Evolutionary conservation across 2,797 vertebrate species (phyloP), one percentile per base, ranked within the genome.

Genomic region (Enoplosus armatus): DNA sequence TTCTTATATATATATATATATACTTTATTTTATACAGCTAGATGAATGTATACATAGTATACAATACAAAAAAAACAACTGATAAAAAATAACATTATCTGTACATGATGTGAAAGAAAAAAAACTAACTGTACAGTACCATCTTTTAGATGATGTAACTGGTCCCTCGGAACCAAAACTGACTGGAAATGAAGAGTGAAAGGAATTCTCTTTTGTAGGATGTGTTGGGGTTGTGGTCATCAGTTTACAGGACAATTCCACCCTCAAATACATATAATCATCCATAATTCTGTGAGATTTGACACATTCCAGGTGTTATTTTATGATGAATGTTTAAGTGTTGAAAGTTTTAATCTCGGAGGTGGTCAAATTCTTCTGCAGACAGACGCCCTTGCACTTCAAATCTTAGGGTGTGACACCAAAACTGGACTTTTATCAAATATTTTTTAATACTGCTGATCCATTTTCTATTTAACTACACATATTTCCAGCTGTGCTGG

Each of bases 31-130:
- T 68, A 84, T 89, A 91, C 84, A 91, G 72, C 85, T 90, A 84
- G 77, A 90, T 92, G 61, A 85, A 86, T 94, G 96, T 97, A 98
- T 98, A 98, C 97, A 98, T 95, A 96, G 97, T 98, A 98, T 98
- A 98, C 97, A 97, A 90, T 90, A 87, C 84, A 92, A 80, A 81
- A 80, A 81, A 77, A 14, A 86, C 92, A 95, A 91, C 88, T 94
- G 85, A 90, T 75, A 87, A 88, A 72, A 75, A 93, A 92, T 85
- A 91, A 84, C 64, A 94, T 90, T 91, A 90, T 92, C 93, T 91
- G 90, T 90, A 92, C 85, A 83, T 60, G 33, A 72, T 90, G 94
- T 93, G 91, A 85, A 95, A 94, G 92, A 93, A 79, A 87, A 51
- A 56, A 72, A 56, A 78, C 65, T 39, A 11, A 75, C 63, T 88